A percentile compares a stretch with the other conserved stretches of the same genome.
Conservation (phyloP, 2,888 invertebrate species). For the Bembecia ichneumoniformis region DNA sequence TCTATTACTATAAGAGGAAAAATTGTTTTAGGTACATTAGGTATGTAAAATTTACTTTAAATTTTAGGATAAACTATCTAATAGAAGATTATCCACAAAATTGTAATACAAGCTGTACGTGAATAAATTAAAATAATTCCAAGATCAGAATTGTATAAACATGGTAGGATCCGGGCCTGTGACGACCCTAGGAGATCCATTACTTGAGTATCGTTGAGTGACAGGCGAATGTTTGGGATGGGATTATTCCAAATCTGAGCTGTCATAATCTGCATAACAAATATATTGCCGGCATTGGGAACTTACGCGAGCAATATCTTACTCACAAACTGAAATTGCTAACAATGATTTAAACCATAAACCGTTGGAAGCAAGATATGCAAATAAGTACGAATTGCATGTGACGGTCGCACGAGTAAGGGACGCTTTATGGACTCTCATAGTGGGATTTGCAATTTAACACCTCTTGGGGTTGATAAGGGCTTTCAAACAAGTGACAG, state of each 20-base stretch:
- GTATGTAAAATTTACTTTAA: too few relatives aligned
- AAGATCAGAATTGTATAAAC: background rate
- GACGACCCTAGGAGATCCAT: constrained; percentile 6
- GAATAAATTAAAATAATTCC: too few relatives aligned
- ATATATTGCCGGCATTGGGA: constrained; percentile 9
- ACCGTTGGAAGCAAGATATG: constrained; percentile 42
- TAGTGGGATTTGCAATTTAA: background rate
- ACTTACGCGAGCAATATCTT: constrained; percentile 19
- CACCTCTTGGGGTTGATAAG: background rate
- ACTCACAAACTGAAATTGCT: constrained; percentile 25
- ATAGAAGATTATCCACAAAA: too few relatives aligned
- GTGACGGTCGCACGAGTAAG: constrained; percentile 2
- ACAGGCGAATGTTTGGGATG: constrained; percentile 10
- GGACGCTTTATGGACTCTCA: background rate
- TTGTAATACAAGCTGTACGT: too few relatives aligned
- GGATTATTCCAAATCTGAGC: constrained; percentile 13
- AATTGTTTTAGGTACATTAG: too few relatives aligned
- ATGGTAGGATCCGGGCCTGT: constrained; percentile 3
- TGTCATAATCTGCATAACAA: constrained; percentile 17
- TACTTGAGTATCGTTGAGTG: constrained; percentile 9
- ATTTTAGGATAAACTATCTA: too few relatives aligned
- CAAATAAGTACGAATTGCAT: constrained; percentile 17
- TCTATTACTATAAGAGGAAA: too few relatives aligned
- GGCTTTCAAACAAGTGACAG: background rate
- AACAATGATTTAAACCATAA: constrained; percentile 37